Conservation (phyloP, 2,113 vertebrate genomes). For the Formicarius rufipectus region DNA sequence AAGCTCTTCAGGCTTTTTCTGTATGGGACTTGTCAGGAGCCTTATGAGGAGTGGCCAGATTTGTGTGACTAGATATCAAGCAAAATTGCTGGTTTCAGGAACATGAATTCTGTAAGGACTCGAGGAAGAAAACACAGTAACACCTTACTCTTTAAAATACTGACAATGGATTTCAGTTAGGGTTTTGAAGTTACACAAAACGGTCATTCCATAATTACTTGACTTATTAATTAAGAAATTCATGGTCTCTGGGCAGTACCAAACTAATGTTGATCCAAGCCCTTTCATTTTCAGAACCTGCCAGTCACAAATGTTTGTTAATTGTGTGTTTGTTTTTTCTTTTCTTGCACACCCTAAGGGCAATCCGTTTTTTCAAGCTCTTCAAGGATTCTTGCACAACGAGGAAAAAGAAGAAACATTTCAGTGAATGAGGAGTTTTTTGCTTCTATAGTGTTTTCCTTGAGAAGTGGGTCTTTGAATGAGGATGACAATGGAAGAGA, state of each 20-base stretch:
- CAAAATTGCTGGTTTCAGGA: not conserved
- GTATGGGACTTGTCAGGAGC: not conserved
- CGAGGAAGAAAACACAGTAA: not conserved
- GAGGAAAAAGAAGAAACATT: conserved; percentile 55
- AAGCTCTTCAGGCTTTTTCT: not conserved
- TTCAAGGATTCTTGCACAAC: conserved; percentile 47
- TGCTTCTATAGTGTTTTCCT: conserved; percentile 80
- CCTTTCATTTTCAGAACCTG: not conserved
- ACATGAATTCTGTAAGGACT: not conserved
- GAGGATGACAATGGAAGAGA: conserved; percentile 97
- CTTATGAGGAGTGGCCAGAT: not conserved
- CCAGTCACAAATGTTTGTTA: not conserved
- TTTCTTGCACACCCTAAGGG: not conserved
- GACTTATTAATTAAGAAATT: too few species aligned
- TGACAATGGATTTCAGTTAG: not conserved
- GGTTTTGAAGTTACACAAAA: not conserved
- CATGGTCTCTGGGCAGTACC: not conserved
- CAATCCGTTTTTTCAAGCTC: not conserved
- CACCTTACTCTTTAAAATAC: not conserved
- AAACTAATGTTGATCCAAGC: not conserved
- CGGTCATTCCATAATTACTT: not conserved
- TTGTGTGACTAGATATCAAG: not conserved
- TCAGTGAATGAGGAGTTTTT: conserved; percentile 80
- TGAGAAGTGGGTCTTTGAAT: conserved; percentile 85
- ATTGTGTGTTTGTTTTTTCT: not conserved